Evolutionary conservation across 2,797 vertebrate genomes (phyloP), one percentile per base, ranked within the genome.

Genomic region (Chrosomus eos): DNA sequence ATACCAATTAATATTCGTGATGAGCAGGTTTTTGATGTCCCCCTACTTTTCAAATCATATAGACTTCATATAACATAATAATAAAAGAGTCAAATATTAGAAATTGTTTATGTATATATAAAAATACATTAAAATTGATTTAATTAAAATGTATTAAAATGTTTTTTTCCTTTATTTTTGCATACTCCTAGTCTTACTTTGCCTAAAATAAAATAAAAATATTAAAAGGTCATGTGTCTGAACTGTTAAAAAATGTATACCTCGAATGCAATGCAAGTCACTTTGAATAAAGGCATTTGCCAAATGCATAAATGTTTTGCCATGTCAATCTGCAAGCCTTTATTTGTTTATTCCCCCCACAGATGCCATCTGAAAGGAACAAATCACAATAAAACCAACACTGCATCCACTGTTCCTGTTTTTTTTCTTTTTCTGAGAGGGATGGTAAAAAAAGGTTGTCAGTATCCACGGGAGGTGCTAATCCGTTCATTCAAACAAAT

Each of bases 401-500:
- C 71, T 78, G 19, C 48, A 36, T 40, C 77, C 28, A 71, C 23
- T 60, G 45, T 58, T 36, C 70, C 4, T 33, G 71, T 7, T 78
- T 75, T 79, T 68, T 76, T 82, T 28, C 33, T n/a, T 45, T 70
- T 31, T 55, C 10, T 64, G 18, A 81, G 51, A 75, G 36, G 58
- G 53, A 75, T 7, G 55, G 55, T 31, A 48, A 67, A 80, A 43
- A 45, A 45, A 45, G 75, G 64, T 64, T 19, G 67, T 67, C 82
- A 72, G 83, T 66, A 70, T 86, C 73, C 62, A 48, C 58, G 5
- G 33, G 71, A 79, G 76, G 72, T 55, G 66, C 89, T 92, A 92
- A 93, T 93, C 89, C 67, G 80, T 89, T 86, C 86, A 90, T 88
- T 90, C 88, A 92, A 88, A 89, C 90, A 87, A 89, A 88, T 87